Evolutionary conservation across 2,113 vertebrate species (phyloP), one percentile per base, ranked within the genome.

Genomic region (Tenrec ecaudatus): DNA sequence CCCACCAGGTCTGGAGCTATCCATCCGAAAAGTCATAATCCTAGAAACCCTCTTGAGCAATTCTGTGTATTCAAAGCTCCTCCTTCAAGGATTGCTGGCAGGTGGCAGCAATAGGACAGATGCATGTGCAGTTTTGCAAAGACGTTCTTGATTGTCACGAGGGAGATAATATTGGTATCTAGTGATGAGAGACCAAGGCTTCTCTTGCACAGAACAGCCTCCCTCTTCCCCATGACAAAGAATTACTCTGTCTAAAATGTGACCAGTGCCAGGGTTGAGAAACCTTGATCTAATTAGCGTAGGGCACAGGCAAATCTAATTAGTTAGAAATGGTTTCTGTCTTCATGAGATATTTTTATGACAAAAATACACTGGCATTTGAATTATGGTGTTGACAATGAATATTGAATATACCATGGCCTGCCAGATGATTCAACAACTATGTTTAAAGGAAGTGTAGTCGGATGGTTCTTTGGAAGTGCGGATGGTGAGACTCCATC

Each of bases 291-390:
- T 86, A 75, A 60, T 22, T 43, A 91, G 17, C 23, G 15, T 9
- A 82, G 66, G 20, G 17, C 29, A 73, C 17, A 60, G 79, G 81
- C 38, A 47, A 40, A 75, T 93, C 83, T 53, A 53, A 53, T 19
- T 27, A 33, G 84, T 86, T 47, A 43, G 81, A 93, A 91, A 76
- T 33, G 2, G n/a, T 31, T 89, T 89, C n/a, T 82, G 40, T 68
- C 36, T 86, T 86, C 2, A 22, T 79, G 84, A 80, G 36, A 25
- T 40, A 25, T 91, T 86, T 82, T 68, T 62, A 7, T 68, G 80
- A 68, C 16, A 68, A 71, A 90, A 82, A 29, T 78, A 79, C 77
- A 75, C 53, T 53, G 25, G 47, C 12, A 53, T 53, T 53, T 53
- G 47, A 53, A 53, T 53, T 10, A 53, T 10, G 12, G 47, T 53